Percentiles rank a stretch among this genome's conserved stretches.
phyloP scores from a whole-genome alignment of 1,140 invertebrate genomes.

The Brachystomella parvula region DNA sequence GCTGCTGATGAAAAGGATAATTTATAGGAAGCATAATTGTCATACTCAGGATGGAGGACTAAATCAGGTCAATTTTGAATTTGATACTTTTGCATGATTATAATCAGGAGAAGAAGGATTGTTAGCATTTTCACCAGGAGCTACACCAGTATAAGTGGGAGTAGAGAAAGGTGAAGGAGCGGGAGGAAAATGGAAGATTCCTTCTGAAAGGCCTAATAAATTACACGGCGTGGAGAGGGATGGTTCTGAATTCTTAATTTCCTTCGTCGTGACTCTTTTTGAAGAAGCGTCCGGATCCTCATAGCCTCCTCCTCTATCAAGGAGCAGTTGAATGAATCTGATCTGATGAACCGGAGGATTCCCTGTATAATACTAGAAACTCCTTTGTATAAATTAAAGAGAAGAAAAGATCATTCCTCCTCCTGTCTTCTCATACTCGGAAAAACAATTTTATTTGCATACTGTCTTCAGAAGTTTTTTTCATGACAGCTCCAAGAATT shows the following conservation, averaged over 20 bases:
- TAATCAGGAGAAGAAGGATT: too few relatives aligned
- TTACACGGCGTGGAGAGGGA: not conserved
- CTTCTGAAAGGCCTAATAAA: not conserved
- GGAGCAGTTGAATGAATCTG: not conserved
- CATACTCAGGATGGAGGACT: too few relatives aligned
- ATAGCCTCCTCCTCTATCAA: not conserved
- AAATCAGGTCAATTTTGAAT: too few relatives aligned
- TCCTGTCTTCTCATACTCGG: slow-evolving; percentile 20
- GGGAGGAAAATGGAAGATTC: not conserved
- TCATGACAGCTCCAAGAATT: too few relatives aligned
- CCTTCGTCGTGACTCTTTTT: not conserved
- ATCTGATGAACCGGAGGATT: not conserved
- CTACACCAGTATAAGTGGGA: too few relatives aligned
- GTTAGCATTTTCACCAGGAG: too few relatives aligned
- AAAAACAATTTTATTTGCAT: slow-evolving; percentile 30
- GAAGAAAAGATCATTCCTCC: slow-evolving; percentile 17
- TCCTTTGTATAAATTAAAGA: not conserved
- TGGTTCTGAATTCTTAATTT: not conserved
- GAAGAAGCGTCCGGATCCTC: not conserved
- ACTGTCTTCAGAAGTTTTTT: too few relatives aligned
- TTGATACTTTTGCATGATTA: too few relatives aligned
- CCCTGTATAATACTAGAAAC: not conserved
- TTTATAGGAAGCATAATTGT: too few relatives aligned
- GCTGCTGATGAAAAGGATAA: too few relatives aligned
- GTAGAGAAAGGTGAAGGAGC: too few relatives aligned